phyloP scores from a whole-genome alignment of 2,113 vertebrate species.

The Indicator indicator region DNA sequence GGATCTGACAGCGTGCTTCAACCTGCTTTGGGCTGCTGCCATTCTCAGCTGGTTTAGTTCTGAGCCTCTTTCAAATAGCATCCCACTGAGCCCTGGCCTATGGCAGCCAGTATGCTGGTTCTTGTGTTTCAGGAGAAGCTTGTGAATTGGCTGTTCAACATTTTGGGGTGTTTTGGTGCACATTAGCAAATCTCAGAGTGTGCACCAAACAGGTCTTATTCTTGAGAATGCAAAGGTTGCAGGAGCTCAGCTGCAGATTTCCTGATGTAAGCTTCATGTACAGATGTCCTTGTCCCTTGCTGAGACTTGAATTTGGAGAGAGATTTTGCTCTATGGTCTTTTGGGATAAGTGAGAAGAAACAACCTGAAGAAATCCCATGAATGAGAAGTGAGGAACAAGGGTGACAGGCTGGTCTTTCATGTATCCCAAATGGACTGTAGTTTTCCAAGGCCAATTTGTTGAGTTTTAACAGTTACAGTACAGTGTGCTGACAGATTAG shows the following conservation, averaged over 20 bases:
- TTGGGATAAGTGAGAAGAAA: background rate
- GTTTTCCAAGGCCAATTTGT: background rate
- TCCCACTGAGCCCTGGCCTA: background rate
- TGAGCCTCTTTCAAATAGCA: background rate
- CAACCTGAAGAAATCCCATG: background rate
- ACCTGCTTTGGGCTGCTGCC: background rate
- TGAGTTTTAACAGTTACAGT: background rate
- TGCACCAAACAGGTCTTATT: background rate
- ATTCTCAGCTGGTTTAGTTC: background rate
- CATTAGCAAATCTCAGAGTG: background rate
- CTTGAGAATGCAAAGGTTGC: background rate
- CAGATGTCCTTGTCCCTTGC: background rate
- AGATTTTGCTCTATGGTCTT: background rate
- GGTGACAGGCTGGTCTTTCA: background rate
- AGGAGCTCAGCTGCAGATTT: constrained; percentile 29
- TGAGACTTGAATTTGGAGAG: constrained; percentile 13
- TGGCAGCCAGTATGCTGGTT: background rate
- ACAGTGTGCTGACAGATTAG: background rate
- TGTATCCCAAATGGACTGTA: background rate
- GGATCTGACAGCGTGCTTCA: background rate
- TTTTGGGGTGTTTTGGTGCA: background rate
- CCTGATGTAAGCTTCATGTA: background rate
- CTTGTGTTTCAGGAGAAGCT: background rate
- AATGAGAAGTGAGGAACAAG: background rate
- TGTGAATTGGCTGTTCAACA: background rate